phyloP scores from a whole-genome alignment of 2,888 invertebrate species.

The Patella ulyssiponensis region DNA sequence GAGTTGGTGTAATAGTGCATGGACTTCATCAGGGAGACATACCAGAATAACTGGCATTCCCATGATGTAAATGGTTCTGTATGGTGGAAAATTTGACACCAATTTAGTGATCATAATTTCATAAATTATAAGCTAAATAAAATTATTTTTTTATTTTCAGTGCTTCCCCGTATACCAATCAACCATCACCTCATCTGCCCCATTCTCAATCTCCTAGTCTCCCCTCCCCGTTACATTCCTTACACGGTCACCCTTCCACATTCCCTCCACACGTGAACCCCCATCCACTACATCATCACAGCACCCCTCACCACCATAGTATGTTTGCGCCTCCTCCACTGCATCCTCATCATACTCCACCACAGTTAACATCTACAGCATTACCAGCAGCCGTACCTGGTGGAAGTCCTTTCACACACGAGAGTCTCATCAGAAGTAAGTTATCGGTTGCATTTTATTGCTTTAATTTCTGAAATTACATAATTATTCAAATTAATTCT shows the following conservation, averaged over 20 bases:
- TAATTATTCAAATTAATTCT: too few relatives aligned
- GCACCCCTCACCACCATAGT: slow-evolving; percentile 34
- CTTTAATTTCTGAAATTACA: too few relatives aligned
- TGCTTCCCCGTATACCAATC: slow-evolving; percentile 20
- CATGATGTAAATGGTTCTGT: too few relatives aligned
- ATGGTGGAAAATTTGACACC: too few relatives aligned
- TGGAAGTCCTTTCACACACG: slow-evolving; percentile 8
- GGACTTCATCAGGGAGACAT: too few relatives aligned
- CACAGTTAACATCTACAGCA: slow-evolving; percentile 13
- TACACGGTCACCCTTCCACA: slow-evolving; percentile 35
- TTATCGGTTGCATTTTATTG: neutral
- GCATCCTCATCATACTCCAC: slow-evolving; percentile 27
- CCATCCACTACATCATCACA: slow-evolving; percentile 30
- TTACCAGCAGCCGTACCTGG: slow-evolving; percentile 3
- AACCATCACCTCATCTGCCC: slow-evolving; percentile 25
- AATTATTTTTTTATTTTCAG: neutral
- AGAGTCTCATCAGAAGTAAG: slow-evolving; percentile 41
- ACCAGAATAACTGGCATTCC: too few relatives aligned
- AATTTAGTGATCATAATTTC: too few relatives aligned
- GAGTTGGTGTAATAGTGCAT: too few relatives aligned
- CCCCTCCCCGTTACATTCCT: slow-evolving; percentile 36
- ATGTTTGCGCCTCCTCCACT: slow-evolving; percentile 58
- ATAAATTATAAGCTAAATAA: too few relatives aligned
- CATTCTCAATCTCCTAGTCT: slow-evolving; percentile 25
- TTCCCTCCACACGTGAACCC: slow-evolving; percentile 31